A percentile compares a stretch with the other conserved stretches of the same genome.
Conservation (phyloP, 2,113 vertebrate species). For the Eulacestoma nigropectus region DNA sequence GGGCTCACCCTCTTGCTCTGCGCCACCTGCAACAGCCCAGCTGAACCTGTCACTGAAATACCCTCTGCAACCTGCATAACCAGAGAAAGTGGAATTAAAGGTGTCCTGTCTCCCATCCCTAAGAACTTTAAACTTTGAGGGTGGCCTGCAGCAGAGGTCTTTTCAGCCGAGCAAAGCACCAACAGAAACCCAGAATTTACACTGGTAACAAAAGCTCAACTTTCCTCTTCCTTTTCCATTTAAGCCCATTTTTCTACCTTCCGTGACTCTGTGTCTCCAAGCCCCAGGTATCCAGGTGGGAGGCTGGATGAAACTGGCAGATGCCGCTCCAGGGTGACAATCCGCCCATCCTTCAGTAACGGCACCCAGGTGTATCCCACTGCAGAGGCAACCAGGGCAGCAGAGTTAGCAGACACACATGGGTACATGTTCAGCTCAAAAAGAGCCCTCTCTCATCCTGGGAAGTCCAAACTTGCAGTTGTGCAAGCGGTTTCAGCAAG, state of each 20-base stretch:
- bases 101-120: not conserved
- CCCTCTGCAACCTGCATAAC: not conserved
- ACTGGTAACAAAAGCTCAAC: not conserved
- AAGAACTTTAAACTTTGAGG: not conserved
- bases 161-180: not conserved
- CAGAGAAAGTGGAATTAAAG: not conserved
- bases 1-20: not conserved
- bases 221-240: not conserved
- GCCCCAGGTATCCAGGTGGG: conserved; percentile 83
- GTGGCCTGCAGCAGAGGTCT: not conserved
- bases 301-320: conserved; percentile 85
- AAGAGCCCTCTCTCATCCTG: not conserved
- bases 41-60: not conserved
- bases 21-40: not conserved
- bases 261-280: conserved; percentile 74
- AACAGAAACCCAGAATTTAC: not conserved
- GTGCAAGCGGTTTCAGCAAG: not conserved
- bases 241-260: conserved; percentile 72
- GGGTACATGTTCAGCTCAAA: rapidly evolving
- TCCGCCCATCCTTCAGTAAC: conserved; percentile 87
- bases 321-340: conserved; percentile 87
- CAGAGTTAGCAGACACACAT: not conserved
- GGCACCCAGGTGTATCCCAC: conserved; percentile 91
- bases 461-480: not conserved
- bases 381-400: conserved; percentile 32